These are phyloP conservation scores for Clarias platycephalus DNA, from an alignment of 2,797 vertebrate species.

Conservation along the genomic window DNA sequence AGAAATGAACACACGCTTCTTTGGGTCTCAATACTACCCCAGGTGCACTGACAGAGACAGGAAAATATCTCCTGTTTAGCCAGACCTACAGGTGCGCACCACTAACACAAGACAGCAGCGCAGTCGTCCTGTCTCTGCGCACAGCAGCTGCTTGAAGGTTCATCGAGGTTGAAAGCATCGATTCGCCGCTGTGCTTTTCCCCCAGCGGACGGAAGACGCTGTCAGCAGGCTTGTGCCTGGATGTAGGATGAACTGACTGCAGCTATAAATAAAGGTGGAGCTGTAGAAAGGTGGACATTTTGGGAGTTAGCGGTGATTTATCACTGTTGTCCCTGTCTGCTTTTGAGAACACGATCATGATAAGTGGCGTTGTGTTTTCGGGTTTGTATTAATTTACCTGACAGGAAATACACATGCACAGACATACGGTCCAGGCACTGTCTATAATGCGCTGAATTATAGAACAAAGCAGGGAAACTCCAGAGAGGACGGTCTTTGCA, in stretches of 20 bases:
- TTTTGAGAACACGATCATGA: neutral
- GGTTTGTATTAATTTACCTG: neutral
- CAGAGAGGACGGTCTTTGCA: neutral
- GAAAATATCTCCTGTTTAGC: neutral
- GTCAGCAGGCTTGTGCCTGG: slow-evolving; percentile 21
- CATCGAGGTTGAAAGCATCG: slow-evolving; percentile 29
- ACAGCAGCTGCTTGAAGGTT: slow-evolving; percentile 1
- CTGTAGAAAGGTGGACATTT: slow-evolving; percentile 9
- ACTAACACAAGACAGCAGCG: neutral
- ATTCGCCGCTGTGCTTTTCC: slow-evolving; percentile 21
- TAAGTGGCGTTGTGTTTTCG: neutral
- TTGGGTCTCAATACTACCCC: neutral
- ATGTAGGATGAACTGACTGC: slow-evolving; percentile 37
- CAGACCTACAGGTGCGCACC: too few species aligned
- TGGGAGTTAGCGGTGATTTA: neutral
- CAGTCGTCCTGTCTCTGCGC: slow-evolving; percentile 9
- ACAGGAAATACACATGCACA: neutral
- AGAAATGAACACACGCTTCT: neutral
- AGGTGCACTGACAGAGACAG: neutral
- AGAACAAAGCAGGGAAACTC: neutral
- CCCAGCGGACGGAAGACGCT: slow-evolving; percentile 2
- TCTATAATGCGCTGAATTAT: neutral
- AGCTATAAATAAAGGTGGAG: slow-evolving; percentile 33
- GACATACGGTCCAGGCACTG: neutral
- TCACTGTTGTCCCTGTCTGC: neutral